Conservation (phyloP, 2,797 vertebrate genomes). For the Eutrigla gurnardus region DNA sequence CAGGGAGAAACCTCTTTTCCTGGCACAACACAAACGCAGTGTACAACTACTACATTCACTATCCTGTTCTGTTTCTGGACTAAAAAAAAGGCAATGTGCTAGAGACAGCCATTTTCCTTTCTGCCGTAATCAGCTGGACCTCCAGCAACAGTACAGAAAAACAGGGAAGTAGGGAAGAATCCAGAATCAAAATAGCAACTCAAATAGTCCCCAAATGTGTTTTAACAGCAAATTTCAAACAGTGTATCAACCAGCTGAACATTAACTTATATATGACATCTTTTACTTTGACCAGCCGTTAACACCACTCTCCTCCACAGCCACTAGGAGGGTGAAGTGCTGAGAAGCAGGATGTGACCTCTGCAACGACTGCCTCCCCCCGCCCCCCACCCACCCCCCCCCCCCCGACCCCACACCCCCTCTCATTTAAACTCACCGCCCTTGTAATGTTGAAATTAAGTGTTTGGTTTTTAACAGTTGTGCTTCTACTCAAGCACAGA, state of each 20-base stretch:
- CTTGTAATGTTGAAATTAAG: too few relatives aligned
- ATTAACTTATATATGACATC: neutral
- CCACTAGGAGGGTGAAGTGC: neutral
- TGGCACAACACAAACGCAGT: conserved; percentile 11
- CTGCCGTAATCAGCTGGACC: neutral
- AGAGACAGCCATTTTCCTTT: conserved; percentile 11
- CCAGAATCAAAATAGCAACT: neutral
- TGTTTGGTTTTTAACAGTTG: too few relatives aligned
- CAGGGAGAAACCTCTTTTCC: conserved; percentile 27
- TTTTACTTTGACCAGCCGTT: neutral
- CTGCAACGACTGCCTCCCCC: too few relatives aligned
- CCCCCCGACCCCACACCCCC: too few relatives aligned
- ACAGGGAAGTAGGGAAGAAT: too few relatives aligned
- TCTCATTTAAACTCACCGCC: neutral
- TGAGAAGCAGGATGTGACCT: neutral
- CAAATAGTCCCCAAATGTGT: neutral
- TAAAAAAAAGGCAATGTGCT: neutral
- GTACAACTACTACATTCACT: neutral
- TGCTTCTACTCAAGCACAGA: too few relatives aligned
- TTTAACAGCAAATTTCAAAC: neutral
- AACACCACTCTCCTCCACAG: neutral
- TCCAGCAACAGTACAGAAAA: neutral
- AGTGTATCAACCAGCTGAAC: neutral
- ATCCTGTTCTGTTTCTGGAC: neutral
- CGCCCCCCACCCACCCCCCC: too few relatives aligned